These are phyloP conservation scores for Aurelia aurita complex sp. Pacific DNA, from an alignment of 30 jellyfish, hydroid and myxozoan genomes.

Conservation along the genomic window DNA sequence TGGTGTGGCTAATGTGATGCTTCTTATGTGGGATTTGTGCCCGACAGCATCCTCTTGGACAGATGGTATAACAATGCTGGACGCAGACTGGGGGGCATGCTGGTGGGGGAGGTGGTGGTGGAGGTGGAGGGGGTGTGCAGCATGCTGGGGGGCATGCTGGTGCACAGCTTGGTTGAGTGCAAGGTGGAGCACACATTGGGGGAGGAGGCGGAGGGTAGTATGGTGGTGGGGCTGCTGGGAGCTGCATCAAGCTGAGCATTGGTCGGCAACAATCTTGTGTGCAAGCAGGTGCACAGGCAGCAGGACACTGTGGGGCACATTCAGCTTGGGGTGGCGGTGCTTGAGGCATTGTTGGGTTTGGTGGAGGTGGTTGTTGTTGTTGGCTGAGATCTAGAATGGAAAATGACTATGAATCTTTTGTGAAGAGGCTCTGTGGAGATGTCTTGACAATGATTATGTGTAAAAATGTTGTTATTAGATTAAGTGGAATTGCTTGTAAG, in stretches of 20 bases:
- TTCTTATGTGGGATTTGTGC: slow-evolving; percentile 56
- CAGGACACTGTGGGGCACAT: slow-evolving; percentile 86
- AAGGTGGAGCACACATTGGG: slow-evolving; percentile 73
- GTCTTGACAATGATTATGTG: too few relatives aligned
- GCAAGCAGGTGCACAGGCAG: slow-evolving; percentile 95
- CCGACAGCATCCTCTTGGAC: slow-evolving; percentile 79
- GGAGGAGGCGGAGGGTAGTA: slow-evolving; percentile 59
- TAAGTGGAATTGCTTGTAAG: too few relatives aligned
- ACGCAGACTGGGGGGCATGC: slow-evolving; percentile 77
- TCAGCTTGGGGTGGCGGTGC: slow-evolving; percentile 68
- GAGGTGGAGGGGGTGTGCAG: slow-evolving; percentile 89
- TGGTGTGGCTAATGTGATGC: slow-evolving; percentile 32
- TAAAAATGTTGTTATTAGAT: too few relatives aligned
- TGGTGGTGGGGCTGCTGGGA: slow-evolving; percentile 84
- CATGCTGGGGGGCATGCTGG: slow-evolving; percentile 91
- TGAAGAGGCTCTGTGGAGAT: too few relatives aligned
- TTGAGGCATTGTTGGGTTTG: slow-evolving; percentile 71
- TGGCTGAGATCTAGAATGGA: slow-evolving; percentile 5
- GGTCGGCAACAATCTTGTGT: slow-evolving; percentile 90
- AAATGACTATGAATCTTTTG: too few relatives aligned
- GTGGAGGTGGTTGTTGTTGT: slow-evolving; percentile 48
- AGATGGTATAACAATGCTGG: slow-evolving; percentile 65
- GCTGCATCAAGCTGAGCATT: slow-evolving; percentile 52
- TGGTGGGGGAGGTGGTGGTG: slow-evolving; percentile 89
- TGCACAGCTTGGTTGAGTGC: slow-evolving; percentile 83